phyloP scores from a whole-genome alignment of 2,888 invertebrate genomes.

The Encarsia formosa region DNA sequence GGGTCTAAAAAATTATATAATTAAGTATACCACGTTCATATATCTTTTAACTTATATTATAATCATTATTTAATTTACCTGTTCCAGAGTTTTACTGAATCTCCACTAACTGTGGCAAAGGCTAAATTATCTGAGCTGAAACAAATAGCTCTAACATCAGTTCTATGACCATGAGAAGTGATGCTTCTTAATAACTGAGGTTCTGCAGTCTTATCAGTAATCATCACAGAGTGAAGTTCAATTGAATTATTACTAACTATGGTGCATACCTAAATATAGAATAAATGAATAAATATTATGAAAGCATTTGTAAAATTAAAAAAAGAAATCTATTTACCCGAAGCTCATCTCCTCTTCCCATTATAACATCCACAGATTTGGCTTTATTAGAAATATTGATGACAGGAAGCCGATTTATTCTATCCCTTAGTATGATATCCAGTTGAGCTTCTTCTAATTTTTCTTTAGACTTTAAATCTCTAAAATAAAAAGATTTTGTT shows the following conservation, averaged over 20 bases:
- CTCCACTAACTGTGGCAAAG: slow-evolving; percentile 80
- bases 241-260: slow-evolving; percentile 72
- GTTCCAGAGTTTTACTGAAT: slow-evolving; percentile 92
- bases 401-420: slow-evolving; percentile 45
- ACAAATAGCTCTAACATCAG: slow-evolving; percentile 79
- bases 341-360: slow-evolving; percentile 69
- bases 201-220: slow-evolving; percentile 57
- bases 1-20: slow-evolving; percentile 48
- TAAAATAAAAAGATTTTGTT: too few species aligned
- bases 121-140: slow-evolving; percentile 90
- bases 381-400: slow-evolving; percentile 64
- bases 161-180: slow-evolving; percentile 77
- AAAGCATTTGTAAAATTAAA: background rate
- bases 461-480: slow-evolving; percentile 11
- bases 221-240: slow-evolving; percentile 62
- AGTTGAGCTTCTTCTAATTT: slow-evolving; percentile 11
- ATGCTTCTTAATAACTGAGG: slow-evolving; percentile 63
- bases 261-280: slow-evolving; percentile 57
- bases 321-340: slow-evolving; percentile 52
- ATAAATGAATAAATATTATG: slow-evolving; percentile 7
- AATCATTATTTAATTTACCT: slow-evolving; percentile 55
- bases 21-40: slow-evolving; percentile 3
- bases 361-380: slow-evolving; percentile 66
- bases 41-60: slow-evolving; percentile 7
- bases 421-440: slow-evolving; percentile 17